Evolutionary conservation across 2,797 vertebrate species (phyloP), one percentile per base, ranked within the genome.

Genomic region (Cryptoprocta ferox): DNA sequence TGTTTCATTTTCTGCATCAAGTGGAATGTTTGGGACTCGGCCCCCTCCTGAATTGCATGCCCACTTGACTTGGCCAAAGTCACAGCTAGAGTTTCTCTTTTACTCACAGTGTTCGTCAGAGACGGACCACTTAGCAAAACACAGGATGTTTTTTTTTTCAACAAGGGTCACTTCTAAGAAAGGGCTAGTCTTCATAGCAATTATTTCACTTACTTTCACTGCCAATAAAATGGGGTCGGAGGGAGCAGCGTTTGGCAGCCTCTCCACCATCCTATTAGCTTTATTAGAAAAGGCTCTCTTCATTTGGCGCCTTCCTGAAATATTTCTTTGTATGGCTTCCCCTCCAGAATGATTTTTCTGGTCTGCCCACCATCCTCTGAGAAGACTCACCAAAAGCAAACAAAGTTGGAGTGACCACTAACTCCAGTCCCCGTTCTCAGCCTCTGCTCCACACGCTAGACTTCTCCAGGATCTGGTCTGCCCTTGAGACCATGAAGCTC

Each of bases 61-160:
- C 50, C 50, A 92, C 45, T 10, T 35, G 53, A 76, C 39, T 39
- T 32, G 61, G 79, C 61, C 68, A 50, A 68, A 89, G 28, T 66
- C 53, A 82, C 24, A 89, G 63, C 68, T 53, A 70, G 63, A 73
- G 32, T 91, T 94, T 97, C 50, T 94, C 61, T 91, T 86, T 71
- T 32, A 48, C 42, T 93, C 37, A 61, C 26, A 61, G 30, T 65
- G 9, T 82, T 94, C 71, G 93, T 86, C 91, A 88, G 88, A 96
- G 65, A 87, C 12, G 79, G 87, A 42, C 8, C 24, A 85, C 35
- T 79, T 82, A 73, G 39, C 63, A 89, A 89, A 97, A 88, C 37
- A 81, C 37, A 91, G 68, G 63, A 73, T 97, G 66, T 91, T 93
- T 96, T 85, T 86, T 79, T 39, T 42, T 93, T 96, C 30, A 65